These are phyloP conservation scores for Anniella stebbinsi DNA, from an alignment of 2,797 vertebrate genomes.

Conservation along the genomic window DNA sequence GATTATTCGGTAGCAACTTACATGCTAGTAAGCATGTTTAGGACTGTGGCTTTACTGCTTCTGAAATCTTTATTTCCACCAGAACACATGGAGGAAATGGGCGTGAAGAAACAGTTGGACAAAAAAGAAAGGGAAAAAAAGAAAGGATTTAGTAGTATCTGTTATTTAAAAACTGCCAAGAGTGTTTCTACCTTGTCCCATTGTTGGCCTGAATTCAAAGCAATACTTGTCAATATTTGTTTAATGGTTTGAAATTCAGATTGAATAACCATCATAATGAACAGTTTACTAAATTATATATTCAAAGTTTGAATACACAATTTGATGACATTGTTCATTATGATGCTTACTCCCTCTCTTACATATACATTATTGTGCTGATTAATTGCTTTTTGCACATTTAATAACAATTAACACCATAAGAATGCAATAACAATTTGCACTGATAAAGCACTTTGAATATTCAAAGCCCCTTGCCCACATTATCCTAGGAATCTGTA, in stretches of 20 bases:
- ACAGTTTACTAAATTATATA: neutral
- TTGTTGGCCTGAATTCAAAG: slow-evolving; percentile 1
- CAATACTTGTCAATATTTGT: slow-evolving; percentile 15
- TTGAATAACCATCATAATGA: neutral
- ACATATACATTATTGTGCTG: neutral
- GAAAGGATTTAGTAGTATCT: too few relatives aligned
- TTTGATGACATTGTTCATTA: neutral
- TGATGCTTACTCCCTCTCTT: neutral
- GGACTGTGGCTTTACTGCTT: too few relatives aligned
- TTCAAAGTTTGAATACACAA: neutral
- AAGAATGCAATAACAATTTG: neutral
- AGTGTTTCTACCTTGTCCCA: slow-evolving; percentile 3
- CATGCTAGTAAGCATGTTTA: too few relatives aligned
- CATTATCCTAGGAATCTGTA: neutral
- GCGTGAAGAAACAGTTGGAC: too few relatives aligned
- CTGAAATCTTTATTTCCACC: too few relatives aligned
- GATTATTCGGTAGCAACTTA: too few relatives aligned
- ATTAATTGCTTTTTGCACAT: neutral
- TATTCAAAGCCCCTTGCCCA: neutral
- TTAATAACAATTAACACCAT: neutral
- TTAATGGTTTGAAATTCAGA: slow-evolving; percentile 54
- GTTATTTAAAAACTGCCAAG: slow-evolving; percentile 23
- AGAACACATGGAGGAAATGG: too few relatives aligned
- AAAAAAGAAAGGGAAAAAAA: too few relatives aligned
- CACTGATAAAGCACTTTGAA: neutral